These are phyloP conservation scores for Zaprionus ghesquierei DNA, from an alignment of 1,140 invertebrate genomes.

Conservation along the genomic window DNA sequence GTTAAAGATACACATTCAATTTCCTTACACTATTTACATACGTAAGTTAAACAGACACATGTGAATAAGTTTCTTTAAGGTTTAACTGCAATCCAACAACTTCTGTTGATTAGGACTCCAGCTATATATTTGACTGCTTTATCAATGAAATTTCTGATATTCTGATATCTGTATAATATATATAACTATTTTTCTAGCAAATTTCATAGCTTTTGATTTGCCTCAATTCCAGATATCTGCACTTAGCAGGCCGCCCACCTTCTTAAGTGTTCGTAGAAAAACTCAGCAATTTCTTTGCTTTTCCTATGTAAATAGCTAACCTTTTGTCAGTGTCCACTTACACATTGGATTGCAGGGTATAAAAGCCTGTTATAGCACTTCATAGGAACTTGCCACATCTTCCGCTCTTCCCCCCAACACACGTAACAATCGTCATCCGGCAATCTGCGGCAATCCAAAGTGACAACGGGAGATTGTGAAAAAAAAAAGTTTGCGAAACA, in stretches of 20 bases:
- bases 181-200: neutral
- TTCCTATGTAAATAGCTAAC: neutral
- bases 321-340: neutral
- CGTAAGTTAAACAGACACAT: no score
- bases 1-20: no score
- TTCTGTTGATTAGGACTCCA: no score
- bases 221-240: neutral
- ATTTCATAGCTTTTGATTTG: neutral
- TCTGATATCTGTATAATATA: neutral
- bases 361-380: neutral
- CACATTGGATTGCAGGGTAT: neutral
- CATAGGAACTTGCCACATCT: neutral
- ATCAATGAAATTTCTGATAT: neutral
- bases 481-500: conserved; percentile 58
- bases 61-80: no score
- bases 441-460: conserved; percentile 1
- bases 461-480: conserved; percentile 33
- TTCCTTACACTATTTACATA: no score
- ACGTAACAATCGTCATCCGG: conserved; percentile 26
- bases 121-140: no score
- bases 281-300: neutral
- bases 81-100: no score
- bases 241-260: neutral
- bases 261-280: neutral
- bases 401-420: neutral